These are phyloP conservation scores for Apodemus sylvaticus DNA, from an alignment of 2,113 vertebrate species.

Conservation along the genomic window DNA sequence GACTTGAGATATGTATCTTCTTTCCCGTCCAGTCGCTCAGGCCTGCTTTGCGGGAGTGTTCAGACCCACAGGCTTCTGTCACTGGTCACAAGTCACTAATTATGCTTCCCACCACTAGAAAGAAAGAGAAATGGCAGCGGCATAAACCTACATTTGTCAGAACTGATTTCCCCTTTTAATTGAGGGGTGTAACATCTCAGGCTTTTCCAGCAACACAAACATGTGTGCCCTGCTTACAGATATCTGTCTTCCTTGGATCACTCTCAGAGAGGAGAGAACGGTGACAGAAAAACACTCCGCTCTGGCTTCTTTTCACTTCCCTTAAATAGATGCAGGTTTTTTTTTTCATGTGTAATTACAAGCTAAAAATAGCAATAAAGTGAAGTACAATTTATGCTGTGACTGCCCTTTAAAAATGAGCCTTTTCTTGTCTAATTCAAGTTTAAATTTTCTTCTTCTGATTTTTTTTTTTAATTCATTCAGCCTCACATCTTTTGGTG, in stretches of 20 bases:
- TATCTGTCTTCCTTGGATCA: constrained; percentile 79
- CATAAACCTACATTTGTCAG: constrained; percentile 84
- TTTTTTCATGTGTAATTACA: constrained; percentile 70
- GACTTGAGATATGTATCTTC: background rate
- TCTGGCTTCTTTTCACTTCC: constrained; percentile 79
- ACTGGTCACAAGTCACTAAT: constrained; percentile 80
- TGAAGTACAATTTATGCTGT: constrained; percentile 74
- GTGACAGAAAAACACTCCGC: constrained; percentile 74
- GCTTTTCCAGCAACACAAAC: constrained; percentile 81
- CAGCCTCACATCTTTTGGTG: constrained; percentile 24
- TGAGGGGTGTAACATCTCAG: constrained; percentile 82
- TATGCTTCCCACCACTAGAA: constrained; percentile 81
- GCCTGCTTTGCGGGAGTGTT: constrained; percentile 74
- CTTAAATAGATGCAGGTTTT: constrained; percentile 79
- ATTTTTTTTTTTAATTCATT: constrained; percentile 43
- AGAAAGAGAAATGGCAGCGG: constrained; percentile 82
- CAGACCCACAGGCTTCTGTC: constrained; percentile 81
- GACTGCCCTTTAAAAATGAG: constrained; percentile 72
- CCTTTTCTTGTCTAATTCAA: constrained; percentile 63
- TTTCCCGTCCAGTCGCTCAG: constrained; percentile 25
- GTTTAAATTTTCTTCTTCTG: constrained; percentile 65
- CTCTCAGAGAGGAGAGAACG: constrained; percentile 64
- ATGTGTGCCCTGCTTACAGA: constrained; percentile 83
- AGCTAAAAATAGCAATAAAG: constrained; percentile 77
- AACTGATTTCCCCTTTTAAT: constrained; percentile 86